Percentiles rank a stretch among this genome's conserved stretches.
phyloP scores from a whole-genome alignment of 2,797 vertebrate species.

The Centroberyx gerrardi region DNA sequence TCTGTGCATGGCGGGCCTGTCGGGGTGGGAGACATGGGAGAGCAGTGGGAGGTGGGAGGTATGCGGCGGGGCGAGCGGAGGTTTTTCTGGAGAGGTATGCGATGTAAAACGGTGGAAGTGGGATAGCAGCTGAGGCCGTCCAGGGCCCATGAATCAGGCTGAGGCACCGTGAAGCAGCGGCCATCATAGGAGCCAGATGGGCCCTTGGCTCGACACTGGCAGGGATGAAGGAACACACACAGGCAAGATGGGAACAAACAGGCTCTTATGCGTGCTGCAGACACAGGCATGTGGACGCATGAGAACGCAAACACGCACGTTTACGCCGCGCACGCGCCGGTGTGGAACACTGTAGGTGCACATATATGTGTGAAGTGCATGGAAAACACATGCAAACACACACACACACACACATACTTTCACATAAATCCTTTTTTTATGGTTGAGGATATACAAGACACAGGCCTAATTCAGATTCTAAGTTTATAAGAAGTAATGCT shows the following conservation, averaged over 20 bases:
- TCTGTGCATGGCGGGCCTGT: conserved; percentile 29
- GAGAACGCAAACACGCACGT: background rate
- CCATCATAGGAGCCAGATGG: conserved; percentile 83
- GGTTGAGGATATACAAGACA: background rate
- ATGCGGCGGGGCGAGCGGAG: conserved; percentile 29
- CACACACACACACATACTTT: background rate
- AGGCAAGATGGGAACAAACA: conserved; percentile 61
- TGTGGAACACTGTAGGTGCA: background rate
- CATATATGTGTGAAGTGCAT: background rate
- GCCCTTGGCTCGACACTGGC: conserved; percentile 60
- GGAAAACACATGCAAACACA: background rate
- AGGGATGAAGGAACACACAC: conserved; percentile 61
- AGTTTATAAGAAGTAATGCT: background rate
- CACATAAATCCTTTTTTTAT: background rate
- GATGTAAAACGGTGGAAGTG: conserved; percentile 77
- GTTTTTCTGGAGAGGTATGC: conserved; percentile 57
- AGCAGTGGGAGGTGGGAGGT: conserved; percentile 62
- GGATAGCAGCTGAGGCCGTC: conserved; percentile 84
- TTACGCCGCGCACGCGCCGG: background rate
- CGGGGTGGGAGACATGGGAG: conserved; percentile 47
- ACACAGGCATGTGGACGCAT: conserved; percentile 1
- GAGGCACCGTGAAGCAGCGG: conserved; percentile 79
- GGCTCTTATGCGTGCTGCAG: conserved; percentile 19
- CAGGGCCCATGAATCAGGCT: conserved; percentile 80
- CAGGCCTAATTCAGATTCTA: background rate